These are phyloP conservation scores for Lampris incognitus DNA, from an alignment of 2,113 vertebrate species.

Conservation along the genomic window DNA sequence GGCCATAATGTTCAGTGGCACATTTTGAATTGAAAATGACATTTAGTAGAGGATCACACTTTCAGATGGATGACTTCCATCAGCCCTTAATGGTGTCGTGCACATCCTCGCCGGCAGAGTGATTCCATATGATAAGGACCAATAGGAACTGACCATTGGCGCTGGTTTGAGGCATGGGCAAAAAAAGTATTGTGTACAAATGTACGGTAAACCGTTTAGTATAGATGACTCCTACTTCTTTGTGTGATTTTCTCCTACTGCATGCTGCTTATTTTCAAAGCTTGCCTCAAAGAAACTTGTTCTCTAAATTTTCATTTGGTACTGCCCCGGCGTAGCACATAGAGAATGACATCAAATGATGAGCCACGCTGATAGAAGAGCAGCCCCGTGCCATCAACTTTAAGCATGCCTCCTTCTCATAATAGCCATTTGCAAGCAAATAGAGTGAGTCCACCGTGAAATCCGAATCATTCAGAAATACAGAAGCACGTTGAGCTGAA, in stretches of 20 bases:
- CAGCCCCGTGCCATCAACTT: constrained; percentile 27
- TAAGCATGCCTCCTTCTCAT: constrained; percentile 36
- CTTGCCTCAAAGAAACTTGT: not conserved
- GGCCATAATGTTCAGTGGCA: constrained; percentile 46
- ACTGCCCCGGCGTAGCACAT: not conserved
- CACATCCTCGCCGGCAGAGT: constrained; percentile 3
- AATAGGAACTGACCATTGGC: not conserved
- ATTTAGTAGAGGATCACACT: constrained; percentile 43
- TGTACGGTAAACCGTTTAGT: too few relatives aligned
- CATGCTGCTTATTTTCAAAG: not conserved
- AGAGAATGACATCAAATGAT: not conserved
- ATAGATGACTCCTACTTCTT: too few relatives aligned
- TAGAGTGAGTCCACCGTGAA: constrained; percentile 25
- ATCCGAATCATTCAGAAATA: constrained; percentile 42
- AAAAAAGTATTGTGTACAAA: too few relatives aligned
- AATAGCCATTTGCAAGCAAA: constrained; percentile 48
- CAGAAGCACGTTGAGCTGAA: constrained; percentile 14
- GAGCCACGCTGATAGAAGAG: constrained; percentile 20
- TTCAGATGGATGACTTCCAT: constrained; percentile 34
- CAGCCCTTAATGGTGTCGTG: constrained; percentile 1
- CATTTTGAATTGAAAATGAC: constrained; percentile 52
- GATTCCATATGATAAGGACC: not conserved
- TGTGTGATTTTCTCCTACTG: constrained; percentile 12
- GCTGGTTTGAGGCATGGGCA: not conserved
- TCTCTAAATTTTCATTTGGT: not conserved